Conservation (phyloP, 2,888 invertebrate species). For the Muscina levida region DNA sequence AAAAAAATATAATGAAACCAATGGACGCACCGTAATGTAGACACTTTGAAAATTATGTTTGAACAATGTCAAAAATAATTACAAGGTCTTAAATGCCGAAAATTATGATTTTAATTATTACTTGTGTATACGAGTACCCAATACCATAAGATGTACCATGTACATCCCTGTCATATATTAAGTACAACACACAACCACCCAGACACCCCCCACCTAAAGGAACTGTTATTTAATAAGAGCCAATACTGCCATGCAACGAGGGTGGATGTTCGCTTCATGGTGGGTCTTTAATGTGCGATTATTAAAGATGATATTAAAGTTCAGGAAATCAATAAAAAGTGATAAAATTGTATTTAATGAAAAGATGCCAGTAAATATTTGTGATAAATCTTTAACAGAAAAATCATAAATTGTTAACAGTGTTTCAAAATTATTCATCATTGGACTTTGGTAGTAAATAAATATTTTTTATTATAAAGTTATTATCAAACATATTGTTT, state of each 20-base stretch:
- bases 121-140: slow-evolving; percentile 46
- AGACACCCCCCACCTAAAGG: not conserved
- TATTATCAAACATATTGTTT: too few species aligned
- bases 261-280: not conserved
- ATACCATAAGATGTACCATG: not conserved
- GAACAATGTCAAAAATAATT: slow-evolving; percentile 76
- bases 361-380: slow-evolving; percentile 7
- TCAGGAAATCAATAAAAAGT: slow-evolving; percentile 4
- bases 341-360: not conserved
- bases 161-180: not conserved
- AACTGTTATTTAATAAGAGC: not conserved
- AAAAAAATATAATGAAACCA: not conserved
- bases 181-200: too few species aligned
- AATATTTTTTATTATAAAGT: too few species aligned
- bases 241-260: not conserved
- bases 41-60: slow-evolving; percentile 63
- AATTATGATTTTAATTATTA: slow-evolving; percentile 78
- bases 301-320: not conserved
- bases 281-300: slow-evolving; percentile 23
- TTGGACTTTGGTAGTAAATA: too few species aligned
- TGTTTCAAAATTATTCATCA: not conserved
- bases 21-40: slow-evolving; percentile 19
- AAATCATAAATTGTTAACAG: not conserved
- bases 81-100: slow-evolving; percentile 77
- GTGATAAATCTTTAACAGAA: slow-evolving; percentile 5